phyloP scores from a whole-genome alignment of 1,140 invertebrate species.

The Lordiphosa clarofinis region DNA sequence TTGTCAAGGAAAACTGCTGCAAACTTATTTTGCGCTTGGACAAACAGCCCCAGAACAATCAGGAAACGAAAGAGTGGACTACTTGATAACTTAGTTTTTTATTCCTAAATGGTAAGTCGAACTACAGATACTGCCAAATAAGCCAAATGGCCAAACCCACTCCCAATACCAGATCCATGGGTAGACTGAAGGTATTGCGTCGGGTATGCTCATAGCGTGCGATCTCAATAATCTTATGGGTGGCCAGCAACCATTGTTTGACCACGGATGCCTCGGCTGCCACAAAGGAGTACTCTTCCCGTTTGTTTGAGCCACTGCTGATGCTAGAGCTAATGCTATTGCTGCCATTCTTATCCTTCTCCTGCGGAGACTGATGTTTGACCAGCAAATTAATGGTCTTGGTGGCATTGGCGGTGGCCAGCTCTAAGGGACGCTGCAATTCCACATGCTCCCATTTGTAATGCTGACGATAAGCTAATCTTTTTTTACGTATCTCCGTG shows the following conservation, averaged over 20 bases:
- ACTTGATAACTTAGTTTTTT: constrained; percentile 65
- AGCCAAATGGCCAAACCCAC: constrained; percentile 62
- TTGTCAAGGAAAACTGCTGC: constrained; percentile 68
- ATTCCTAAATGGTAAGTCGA: constrained; percentile 31
- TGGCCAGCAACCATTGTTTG: constrained; percentile 68
- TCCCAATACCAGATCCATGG: constrained; percentile 71
- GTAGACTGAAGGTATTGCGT: constrained; percentile 60
- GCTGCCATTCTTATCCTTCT: constrained; percentile 29
- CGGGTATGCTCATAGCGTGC: constrained; percentile 50
- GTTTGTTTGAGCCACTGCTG: constrained; percentile 12
- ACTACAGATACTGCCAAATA: constrained; percentile 70
- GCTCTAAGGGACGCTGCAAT: constrained; percentile 56
- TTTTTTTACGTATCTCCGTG: constrained; percentile 66
- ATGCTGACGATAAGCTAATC: constrained; percentile 66
- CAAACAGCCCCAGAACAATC: constrained; percentile 13
- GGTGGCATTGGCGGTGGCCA: constrained; percentile 49
- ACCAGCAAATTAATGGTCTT: constrained; percentile 64
- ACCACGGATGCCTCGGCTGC: constrained; percentile 59
- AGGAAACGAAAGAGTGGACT: neutral
- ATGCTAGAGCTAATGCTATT: neutral
- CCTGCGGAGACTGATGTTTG: constrained; percentile 52
- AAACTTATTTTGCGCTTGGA: constrained; percentile 71
- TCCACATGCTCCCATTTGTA: constrained; percentile 69
- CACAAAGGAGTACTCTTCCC: constrained; percentile 64
- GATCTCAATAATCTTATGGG: constrained; percentile 66